Conservation (phyloP, 2,113 vertebrate genomes). For the Callospermophilus lateralis region DNA sequence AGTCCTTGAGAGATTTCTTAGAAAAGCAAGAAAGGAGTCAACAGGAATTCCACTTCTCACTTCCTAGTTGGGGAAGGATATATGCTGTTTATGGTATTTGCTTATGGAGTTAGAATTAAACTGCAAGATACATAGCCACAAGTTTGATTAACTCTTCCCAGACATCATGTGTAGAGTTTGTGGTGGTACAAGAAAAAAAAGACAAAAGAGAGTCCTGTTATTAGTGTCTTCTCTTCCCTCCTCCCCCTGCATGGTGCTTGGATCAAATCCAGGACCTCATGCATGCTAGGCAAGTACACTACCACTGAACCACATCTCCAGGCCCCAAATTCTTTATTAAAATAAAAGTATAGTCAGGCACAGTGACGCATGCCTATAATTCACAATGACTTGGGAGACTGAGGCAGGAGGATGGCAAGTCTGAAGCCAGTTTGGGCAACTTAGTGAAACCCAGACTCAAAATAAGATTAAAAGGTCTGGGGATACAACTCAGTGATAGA, state of each 20-base stretch:
- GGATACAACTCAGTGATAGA: background rate
- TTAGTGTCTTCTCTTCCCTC: background rate
- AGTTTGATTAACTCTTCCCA: background rate
- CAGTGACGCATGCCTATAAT: background rate
- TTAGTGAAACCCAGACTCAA: background rate
- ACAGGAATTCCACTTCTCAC: background rate
- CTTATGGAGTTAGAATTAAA: background rate
- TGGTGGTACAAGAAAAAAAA: background rate
- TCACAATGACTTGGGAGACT: background rate
- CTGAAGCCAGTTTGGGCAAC: background rate
- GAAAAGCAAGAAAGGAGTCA: background rate
- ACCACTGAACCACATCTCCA: background rate
- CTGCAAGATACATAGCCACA: background rate
- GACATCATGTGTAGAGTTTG: background rate
- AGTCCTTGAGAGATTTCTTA: conserved; percentile 9
- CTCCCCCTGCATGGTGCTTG: background rate
- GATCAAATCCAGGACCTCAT: background rate
- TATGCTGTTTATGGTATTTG: rapidly evolving
- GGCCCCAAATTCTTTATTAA: conserved; percentile 28
- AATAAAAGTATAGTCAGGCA: background rate
- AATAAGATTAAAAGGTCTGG: background rate
- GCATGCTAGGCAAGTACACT: background rate
- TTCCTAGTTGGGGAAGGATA: background rate
- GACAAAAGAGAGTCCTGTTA: background rate
- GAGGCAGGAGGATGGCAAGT: background rate